A percentile compares a stretch with the other conserved stretches of the same genome.
phyloP scores from a whole-genome alignment of 2,888 invertebrate genomes.

The Falcaria lacertinaria region DNA sequence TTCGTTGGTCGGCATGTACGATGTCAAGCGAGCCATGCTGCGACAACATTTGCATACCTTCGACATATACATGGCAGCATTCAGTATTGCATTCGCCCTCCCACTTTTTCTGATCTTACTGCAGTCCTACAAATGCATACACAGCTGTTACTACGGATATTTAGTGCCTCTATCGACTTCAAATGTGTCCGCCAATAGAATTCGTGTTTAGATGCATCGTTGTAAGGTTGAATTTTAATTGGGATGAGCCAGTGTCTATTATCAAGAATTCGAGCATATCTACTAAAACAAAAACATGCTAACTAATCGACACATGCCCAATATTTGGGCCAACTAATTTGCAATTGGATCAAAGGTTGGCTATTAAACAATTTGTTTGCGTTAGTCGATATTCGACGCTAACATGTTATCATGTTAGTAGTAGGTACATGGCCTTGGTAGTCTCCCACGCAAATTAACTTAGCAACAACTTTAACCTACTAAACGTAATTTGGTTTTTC shows the following conservation, averaged over 20 bases:
- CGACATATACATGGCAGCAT: constrained; percentile 83
- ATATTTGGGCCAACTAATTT: neutral
- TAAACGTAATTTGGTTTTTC: neutral
- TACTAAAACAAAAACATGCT: too few species aligned
- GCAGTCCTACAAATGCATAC: constrained; percentile 79
- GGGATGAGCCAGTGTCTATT: too few species aligned
- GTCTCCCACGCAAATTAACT: neutral
- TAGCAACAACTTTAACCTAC: neutral
- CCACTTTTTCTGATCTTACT: constrained; percentile 81
- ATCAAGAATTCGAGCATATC: too few species aligned
- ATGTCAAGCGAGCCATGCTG: constrained; percentile 23
- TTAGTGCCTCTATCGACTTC: constrained; percentile 6
- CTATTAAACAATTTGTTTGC: constrained; percentile 6
- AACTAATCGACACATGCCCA: too few species aligned
- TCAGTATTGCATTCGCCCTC: constrained; percentile 82
- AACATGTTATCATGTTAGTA: neutral
- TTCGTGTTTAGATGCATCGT: too few species aligned
- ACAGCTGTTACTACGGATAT: constrained; percentile 34
- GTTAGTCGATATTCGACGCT: neutral
- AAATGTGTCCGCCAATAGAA: neutral
- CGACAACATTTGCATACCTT: constrained; percentile 75
- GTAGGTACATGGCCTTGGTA: neutral
- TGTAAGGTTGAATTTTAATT: too few species aligned
- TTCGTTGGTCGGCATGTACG: neutral
- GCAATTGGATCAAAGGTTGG: neutral